Percentiles rank a stretch among this genome's conserved stretches.
These are phyloP conservation scores for Sebastiscus tertius DNA, from an alignment of 2,797 vertebrate genomes.

Conservation along the genomic window DNA sequence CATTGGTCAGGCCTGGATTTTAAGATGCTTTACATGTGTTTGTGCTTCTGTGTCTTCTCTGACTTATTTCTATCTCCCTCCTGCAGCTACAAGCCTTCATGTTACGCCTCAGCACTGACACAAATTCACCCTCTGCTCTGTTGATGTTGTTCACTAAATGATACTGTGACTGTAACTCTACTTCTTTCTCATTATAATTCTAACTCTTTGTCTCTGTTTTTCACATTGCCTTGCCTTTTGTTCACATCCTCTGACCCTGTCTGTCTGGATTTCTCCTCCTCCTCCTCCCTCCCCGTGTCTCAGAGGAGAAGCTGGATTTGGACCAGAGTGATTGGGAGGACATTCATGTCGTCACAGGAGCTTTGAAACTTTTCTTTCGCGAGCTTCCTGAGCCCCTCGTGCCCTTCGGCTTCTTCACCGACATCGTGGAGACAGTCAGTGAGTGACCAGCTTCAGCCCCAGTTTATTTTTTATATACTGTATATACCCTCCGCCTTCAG, in stretches of 20 bases:
- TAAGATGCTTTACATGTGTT: conserved; percentile 14
- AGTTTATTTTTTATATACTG: background rate
- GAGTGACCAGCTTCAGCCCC: conserved; percentile 67
- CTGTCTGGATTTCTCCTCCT: conserved; percentile 12
- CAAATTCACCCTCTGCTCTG: conserved; percentile 16
- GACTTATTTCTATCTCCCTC: conserved; percentile 47
- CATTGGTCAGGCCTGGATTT: conserved; percentile 41
- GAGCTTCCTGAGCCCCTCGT: conserved; percentile 93
- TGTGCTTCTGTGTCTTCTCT: conserved; percentile 12
- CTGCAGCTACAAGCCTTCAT: conserved; percentile 51
- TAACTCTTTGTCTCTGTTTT: conserved; percentile 18
- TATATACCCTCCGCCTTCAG: no score
- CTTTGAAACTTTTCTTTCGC: conserved; percentile 93
- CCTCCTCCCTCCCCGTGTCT: conserved; percentile 2
- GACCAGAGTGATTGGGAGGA: conserved; percentile 91
- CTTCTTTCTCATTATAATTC: conserved; percentile 5
- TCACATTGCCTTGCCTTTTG: background rate
- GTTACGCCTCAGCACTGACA: conserved; percentile 35
- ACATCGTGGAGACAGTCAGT: conserved; percentile 88
- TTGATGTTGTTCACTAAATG: conserved; percentile 10
- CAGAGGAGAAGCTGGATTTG: conserved; percentile 90
- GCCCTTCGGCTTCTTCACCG: conserved; percentile 83
- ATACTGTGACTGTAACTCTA: conserved; percentile 12
- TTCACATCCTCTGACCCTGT: conserved; percentile 31
- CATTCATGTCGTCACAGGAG: conserved; percentile 92